Base-by-base conservation (phyloP, 2,888 invertebrate species). In the Drosophila pullipes region DNA sequence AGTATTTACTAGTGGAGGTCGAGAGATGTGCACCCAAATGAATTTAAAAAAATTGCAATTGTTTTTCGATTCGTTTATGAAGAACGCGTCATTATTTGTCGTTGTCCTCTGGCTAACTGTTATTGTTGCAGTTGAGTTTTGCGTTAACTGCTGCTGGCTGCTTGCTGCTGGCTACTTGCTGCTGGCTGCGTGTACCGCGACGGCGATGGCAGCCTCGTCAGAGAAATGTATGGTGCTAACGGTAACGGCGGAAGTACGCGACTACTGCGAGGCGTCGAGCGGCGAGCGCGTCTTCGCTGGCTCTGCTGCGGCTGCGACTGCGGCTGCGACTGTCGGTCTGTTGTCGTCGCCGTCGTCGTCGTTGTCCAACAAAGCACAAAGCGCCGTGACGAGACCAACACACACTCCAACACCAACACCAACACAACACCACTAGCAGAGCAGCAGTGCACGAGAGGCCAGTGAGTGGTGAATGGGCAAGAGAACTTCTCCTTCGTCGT, bases 211-310 rank as follows among this genome's bases (percentile, higher is more conserved):
- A 82, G 78, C 78, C 74, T 78, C 74, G 85, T 85, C 88, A 76
- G 66, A 69, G 47, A 83, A 73, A 65, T 87, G 83, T 89, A 77
- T 85, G 85, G 90, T 90, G 89, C 90, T 86, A 86, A 86, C 85
- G 85, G 87, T 84, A 86, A 86, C 85, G 85, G 89, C 85, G 90
- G 85, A 85, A 85, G 87, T 85, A 90, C 85, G 85, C 85, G 85
- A 85, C 85, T 85, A 84, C 90, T 85, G 85, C 83, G 75, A 81
- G 78, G 81, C 88, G 77, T 85, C 83, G 74, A 89, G 85, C 89
- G 83, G 86, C 83, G 83, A 83, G 89, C 83, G 83, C 84, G 87
- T 87, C 88, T 87, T 87, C 90, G 82, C 90, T 89, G 77, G 63
- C 79, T 82, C 79, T 79, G 79, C 78, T 78, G 63, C 66, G 57